These are phyloP conservation scores for Betta splendens DNA, from an alignment of 2,797 vertebrate genomes.

Conservation along the genomic window DNA sequence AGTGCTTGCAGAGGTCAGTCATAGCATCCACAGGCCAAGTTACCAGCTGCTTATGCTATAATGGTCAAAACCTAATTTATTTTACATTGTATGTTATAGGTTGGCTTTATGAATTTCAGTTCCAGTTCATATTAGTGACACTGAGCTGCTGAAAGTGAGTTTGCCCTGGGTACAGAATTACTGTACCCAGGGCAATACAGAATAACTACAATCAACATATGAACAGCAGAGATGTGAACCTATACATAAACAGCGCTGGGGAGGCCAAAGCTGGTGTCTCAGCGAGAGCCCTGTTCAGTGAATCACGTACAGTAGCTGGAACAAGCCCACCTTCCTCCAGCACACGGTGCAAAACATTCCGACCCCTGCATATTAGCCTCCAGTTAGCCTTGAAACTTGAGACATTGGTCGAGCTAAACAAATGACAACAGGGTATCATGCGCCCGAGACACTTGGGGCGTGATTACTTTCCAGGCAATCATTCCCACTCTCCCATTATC, in stretches of 20 bases:
- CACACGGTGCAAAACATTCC: slow-evolving; percentile 14
- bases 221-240: neutral
- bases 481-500: slow-evolving; percentile 58
- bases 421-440: slow-evolving; percentile 41
- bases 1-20: no score
- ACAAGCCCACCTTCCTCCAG: neutral
- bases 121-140: neutral
- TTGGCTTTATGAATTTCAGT: neutral
- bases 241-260: neutral
- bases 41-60: no score
- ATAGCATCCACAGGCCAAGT: no score
- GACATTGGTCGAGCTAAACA: slow-evolving; percentile 19
- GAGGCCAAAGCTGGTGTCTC: neutral
- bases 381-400: slow-evolving; percentile 33
- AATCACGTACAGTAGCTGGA: neutral
- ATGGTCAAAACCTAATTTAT: no score
- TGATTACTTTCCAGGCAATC: slow-evolving; percentile 65
- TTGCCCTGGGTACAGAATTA: no score
- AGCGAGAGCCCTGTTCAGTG: neutral
- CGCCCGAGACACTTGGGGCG: slow-evolving; percentile 43
- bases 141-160: slow-evolving; percentile 13
- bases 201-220: slow-evolving; percentile 33
- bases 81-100: neutral
- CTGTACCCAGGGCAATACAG: no score
- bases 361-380: slow-evolving; percentile 4